Evolutionary conservation across 1,140 invertebrate genomes (phyloP), one percentile per base, ranked within the genome.

Genomic region (Drosophila oshimai): DNA sequence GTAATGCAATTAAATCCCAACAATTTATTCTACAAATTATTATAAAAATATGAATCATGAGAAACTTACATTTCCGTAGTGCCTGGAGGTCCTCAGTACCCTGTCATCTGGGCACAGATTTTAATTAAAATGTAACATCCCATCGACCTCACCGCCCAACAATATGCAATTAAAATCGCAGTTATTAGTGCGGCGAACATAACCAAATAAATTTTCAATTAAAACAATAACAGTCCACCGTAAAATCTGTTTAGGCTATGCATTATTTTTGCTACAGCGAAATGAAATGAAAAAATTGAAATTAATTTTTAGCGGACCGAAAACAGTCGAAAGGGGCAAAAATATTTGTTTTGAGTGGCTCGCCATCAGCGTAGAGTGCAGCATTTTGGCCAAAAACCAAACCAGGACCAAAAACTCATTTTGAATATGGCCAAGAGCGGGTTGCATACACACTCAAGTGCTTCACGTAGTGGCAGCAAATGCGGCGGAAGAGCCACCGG

Each of bases 151-250:
- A 18, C 1, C 7, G n/a, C 9, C 31, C 22, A 15, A 44, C 31
- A 84, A 86, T 68, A 86, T 72, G 65, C 80, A 80, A 84, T 80
- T 75, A 68, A 74, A 86, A 79, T 51, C 33, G 41, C 36, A 61
- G 70, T 83, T 81, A 83, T 81, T 78, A 74, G 45, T 33, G 47
- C 28, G 22, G 34, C 37, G 36, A 37, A 45, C 12, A 58, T 46
- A 77, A 64, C 78, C 80, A 84, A 84, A 84, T 86, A 84, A 75
- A 84, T 84, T 86, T 80, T 28, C 78, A 84, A 84, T 84, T 84
- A 84, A 54, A 73, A 54, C 57, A 73, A 64, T 54, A 41, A 51
- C 41, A 51, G 10, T 22, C 55, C 13, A 24, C 49, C 29, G 49
- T 26, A 39, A 60, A 51, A 54, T 28, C 28, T 34, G 50, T 47